These are phyloP conservation scores for Eilema depressum DNA, from an alignment of 2,888 invertebrate species.

Conservation along the genomic window DNA sequence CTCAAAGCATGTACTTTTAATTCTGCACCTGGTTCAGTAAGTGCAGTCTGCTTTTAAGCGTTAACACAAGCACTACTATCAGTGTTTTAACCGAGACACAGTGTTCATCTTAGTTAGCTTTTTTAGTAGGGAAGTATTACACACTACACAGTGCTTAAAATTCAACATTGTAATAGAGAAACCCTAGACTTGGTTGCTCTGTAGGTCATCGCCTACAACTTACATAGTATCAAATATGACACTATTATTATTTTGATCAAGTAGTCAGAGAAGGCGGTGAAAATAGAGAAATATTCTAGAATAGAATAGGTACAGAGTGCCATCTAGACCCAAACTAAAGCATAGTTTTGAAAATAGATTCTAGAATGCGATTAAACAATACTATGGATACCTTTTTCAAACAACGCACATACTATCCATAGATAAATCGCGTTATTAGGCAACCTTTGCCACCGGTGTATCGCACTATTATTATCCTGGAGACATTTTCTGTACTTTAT, in stretches of 20 bases:
- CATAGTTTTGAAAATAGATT: background rate
- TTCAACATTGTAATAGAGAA: background rate
- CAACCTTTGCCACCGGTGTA: too few relatives aligned
- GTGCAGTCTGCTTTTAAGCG: constrained; percentile 65
- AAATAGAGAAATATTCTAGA: background rate
- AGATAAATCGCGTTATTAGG: too few relatives aligned
- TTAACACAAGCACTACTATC: constrained; percentile 33
- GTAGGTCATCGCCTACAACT: background rate
- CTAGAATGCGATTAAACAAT: too few relatives aligned
- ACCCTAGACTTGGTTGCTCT: background rate
- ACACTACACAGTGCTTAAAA: background rate
- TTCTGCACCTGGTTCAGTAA: constrained; percentile 77
- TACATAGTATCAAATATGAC: background rate
- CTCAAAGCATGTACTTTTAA: constrained; percentile 72
- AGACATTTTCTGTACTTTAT: too few relatives aligned
- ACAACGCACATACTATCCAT: too few relatives aligned
- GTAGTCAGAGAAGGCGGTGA: background rate
- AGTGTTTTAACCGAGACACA: constrained; percentile 46
- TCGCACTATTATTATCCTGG: too few relatives aligned
- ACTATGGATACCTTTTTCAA: too few relatives aligned
- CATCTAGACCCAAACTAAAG: background rate
- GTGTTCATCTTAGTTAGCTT: constrained; percentile 23
- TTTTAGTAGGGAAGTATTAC: background rate
- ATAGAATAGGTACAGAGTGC: background rate
- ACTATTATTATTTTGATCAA: too few relatives aligned